Evolutionary conservation across 2,888 invertebrate genomes (phyloP).

Genomic region (Orgyia antiqua): DNA sequence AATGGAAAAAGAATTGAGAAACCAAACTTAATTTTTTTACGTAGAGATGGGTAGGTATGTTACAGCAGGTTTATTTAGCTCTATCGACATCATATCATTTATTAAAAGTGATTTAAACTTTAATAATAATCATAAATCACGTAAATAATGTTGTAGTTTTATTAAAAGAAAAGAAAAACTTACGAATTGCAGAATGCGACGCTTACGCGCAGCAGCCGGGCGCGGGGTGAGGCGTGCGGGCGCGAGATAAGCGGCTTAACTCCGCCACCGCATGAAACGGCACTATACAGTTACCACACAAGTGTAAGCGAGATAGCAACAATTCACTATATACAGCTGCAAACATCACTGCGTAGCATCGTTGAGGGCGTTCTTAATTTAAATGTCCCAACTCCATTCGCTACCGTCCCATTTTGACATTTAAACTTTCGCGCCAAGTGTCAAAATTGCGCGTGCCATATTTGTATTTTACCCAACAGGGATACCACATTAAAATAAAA

Average conservation of each 20-base stretch:
- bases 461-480: constrained; percentile 32
- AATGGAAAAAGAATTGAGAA: no score
- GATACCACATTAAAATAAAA: constrained; percentile 64
- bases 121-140: constrained; percentile 23
- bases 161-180: constrained; percentile 26
- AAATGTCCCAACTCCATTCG: constrained; percentile 36
- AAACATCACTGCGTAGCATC: constrained; percentile 60
- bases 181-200: constrained; percentile 55
- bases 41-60: no score
- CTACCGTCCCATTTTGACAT: constrained; percentile 19
- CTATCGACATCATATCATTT: constrained; percentile 12
- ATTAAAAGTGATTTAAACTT: constrained; percentile 13
- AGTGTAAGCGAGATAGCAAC: constrained; percentile 39
- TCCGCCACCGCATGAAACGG: constrained; percentile 55
- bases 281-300: constrained; percentile 19
- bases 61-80: no score
- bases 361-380: constrained; percentile 25
- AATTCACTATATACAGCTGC: constrained; percentile 68
- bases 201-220: constrained; percentile 65
- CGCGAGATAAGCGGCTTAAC: constrained; percentile 76
- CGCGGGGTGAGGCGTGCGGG: constrained; percentile 67
- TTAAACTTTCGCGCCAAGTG: constrained; percentile 13
- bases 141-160: constrained; percentile 21
- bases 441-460: constrained; percentile 16
- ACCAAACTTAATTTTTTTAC: no score